Evolutionary conservation across 2,888 invertebrate species (phyloP), one percentile per base, ranked within the genome.

Genomic region (Brachyptera putata): DNA sequence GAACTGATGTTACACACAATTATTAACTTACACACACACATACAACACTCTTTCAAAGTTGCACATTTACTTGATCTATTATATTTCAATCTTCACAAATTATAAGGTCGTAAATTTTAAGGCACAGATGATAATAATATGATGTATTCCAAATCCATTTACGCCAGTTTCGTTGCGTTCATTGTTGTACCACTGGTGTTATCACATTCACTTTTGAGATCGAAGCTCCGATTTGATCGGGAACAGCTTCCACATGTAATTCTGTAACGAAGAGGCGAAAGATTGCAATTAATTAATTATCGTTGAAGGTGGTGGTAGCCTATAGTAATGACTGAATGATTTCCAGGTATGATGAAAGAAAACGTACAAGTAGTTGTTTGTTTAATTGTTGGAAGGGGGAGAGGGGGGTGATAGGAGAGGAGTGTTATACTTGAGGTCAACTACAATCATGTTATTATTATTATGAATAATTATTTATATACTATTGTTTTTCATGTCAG

Each of bases 31-130:
- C 39, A 41, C 53, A 50, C 58, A 26, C 61, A 55, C 18, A n/a
- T 7, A 16, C 43, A 58, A 13, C 30, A n/a, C 36, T 46, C 26
- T 21, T 16, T 16, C 24, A 55, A 18, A 37, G 34, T 22, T 50
- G 50, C 37, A 26, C 25, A 24, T 5, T 13, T n/a, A 25, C 36
- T n/a, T 49, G 34, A 21, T 26, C 24, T 37, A 16, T 39, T 46
- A n/a, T n/a, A n/a, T n/a, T n/a, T n/a, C n/a, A n/a, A n/a, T 41
- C 63, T 61, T 61, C 60, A 61, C 61, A 61, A 63, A 43, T 63
- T 48, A 37, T 18, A 63, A 55, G 61, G 63, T 61, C 61, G 53
- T 9, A 61, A 60, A 61, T 61, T 60, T 61, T 60, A 61, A 61
- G 60, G 59, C 30, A 55, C 53, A 36, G n/a, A n/a, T n/a, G n/a